Conservation (phyloP, 2,888 invertebrate genomes). For the Lasioglossum vierecki region DNA sequence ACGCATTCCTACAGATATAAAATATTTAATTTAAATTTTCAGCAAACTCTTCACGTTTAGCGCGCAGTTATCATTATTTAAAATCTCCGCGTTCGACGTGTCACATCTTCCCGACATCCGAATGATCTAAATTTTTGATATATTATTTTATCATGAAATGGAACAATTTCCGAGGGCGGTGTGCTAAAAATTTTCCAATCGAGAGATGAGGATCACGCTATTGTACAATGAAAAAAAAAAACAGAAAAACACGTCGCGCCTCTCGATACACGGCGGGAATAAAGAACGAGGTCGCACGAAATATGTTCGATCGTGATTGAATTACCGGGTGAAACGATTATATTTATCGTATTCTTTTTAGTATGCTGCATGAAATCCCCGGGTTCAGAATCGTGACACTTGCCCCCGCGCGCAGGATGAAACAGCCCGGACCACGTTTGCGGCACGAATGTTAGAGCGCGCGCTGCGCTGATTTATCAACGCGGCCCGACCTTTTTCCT, state of each 20-base stretch:
- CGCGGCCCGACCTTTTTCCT: constrained; percentile 51
- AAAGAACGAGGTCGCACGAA: constrained; percentile 6
- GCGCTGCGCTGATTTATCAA: constrained; percentile 56
- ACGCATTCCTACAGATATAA: too few relatives aligned
- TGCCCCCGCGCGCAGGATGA: constrained; percentile 39
- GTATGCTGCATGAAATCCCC: constrained; percentile 30
- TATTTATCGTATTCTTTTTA: constrained; percentile 5
- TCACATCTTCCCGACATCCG: too few relatives aligned
- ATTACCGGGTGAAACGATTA: constrained; percentile 13
- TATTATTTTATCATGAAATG: too few relatives aligned
- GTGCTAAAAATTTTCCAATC: too few relatives aligned
- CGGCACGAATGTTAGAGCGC: constrained; percentile 42
- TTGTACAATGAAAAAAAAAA: not conserved
- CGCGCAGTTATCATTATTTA: too few relatives aligned
- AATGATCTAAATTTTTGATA: too few relatives aligned
- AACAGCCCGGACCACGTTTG: constrained; percentile 35
- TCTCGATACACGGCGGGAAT: not conserved
- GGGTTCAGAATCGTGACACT: constrained; percentile 48
- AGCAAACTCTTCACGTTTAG: too few relatives aligned
- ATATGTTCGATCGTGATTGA: constrained; percentile 10
- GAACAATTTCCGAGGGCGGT: too few relatives aligned
- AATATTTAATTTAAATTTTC: too few relatives aligned
- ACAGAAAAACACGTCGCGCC: not conserved
- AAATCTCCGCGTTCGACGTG: too few relatives aligned
- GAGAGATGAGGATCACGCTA: too few relatives aligned